Base-by-base conservation (phyloP, 30 jellyfish, hydroid and myxozoan genomes). In the Pseudorhiza aurosa region DNA sequence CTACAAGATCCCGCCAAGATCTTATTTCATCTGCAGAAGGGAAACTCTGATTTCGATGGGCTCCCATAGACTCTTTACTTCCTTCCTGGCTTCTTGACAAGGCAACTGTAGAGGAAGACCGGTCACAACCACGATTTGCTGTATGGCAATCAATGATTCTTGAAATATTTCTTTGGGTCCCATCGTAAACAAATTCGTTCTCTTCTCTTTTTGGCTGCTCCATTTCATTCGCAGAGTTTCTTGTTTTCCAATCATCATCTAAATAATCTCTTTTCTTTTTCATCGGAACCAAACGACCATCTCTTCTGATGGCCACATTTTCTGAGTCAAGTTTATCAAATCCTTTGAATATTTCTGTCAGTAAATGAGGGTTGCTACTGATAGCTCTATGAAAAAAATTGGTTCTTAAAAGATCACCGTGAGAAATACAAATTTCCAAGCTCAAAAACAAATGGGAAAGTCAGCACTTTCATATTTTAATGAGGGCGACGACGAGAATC, bases 271-370 rank as follows among this genome's bases (percentile, higher is more conserved):
- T 31, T 17, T 63, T 63, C 39, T 35, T 65, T 72, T 27, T 51
- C 27, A 47, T 80, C 12, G 58, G 91, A 17, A 80, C 67, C 0
- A 87, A 53, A 12, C 83, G 60, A 4, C 97, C 97, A 72, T 88
- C 91, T 36, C 90, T 43, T 11, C 27, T 46, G 15, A 88, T 84
- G 18, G 44, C 44, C 19, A 88, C 94, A 40, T 81, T 80, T 18
- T 81, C 77, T 24, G 97, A 81, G 33, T 88, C 91, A 17, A 88
- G 82, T 49, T 75, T 88, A 2, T 76, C 94, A 39, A 88, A 73
- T 1, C 97, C 95, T 26, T 81, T 89, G 25, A 88, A 36, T 2
- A 88, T 88, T 30, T 79, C 74, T 3, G 91, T 31, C 26, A 64
- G 77, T 2, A 64, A 15, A n/a, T 64, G 59, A 12, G 95, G 84